A percentile compares a stretch with the other conserved stretches of the same genome.
These are phyloP conservation scores for Oriolus oriolus DNA, from an alignment of 2,113 vertebrate species.

Conservation along the genomic window DNA sequence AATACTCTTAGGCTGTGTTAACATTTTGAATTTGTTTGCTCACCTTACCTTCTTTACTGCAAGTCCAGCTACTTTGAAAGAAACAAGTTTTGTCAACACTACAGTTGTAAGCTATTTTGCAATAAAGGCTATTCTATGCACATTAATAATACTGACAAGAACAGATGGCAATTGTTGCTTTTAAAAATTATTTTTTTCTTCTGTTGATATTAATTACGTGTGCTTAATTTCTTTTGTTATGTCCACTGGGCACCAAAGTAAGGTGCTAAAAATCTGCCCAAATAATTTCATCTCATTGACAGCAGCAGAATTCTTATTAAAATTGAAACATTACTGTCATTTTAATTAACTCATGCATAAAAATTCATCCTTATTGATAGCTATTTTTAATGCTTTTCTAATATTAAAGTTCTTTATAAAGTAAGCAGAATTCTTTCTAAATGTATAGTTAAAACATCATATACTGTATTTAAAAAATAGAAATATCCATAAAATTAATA, in stretches of 20 bases:
- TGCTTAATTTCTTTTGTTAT: constrained; percentile 49
- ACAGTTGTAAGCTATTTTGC: constrained; percentile 37
- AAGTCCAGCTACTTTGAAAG: constrained; percentile 23
- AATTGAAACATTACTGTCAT: constrained; percentile 15
- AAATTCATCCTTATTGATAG: constrained; percentile 26
- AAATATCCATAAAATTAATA: background rate
- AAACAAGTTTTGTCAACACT: constrained; percentile 12
- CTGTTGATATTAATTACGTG: constrained; percentile 58
- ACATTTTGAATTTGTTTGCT: constrained; percentile 32
- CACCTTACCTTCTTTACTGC: constrained; percentile 7
- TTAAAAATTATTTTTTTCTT: constrained; percentile 44
- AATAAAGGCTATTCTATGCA: constrained; percentile 11
- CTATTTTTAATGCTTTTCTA: constrained; percentile 15
- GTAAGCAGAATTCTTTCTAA: background rate
- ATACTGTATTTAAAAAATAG: background rate
- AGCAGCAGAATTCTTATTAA: constrained; percentile 9
- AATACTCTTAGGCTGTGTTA: background rate
- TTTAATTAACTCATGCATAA: constrained; percentile 61
- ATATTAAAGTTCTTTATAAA: background rate
- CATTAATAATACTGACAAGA: constrained; percentile 63
- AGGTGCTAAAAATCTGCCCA: constrained; percentile 17
- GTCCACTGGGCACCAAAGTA: constrained; percentile 10
- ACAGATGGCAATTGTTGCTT: constrained; percentile 63
- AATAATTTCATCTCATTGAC: constrained; percentile 16
- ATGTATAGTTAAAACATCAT: background rate